Evolutionary conservation across 2,888 invertebrate species (phyloP).

Genomic region (Balanococcus diminutus): DNA sequence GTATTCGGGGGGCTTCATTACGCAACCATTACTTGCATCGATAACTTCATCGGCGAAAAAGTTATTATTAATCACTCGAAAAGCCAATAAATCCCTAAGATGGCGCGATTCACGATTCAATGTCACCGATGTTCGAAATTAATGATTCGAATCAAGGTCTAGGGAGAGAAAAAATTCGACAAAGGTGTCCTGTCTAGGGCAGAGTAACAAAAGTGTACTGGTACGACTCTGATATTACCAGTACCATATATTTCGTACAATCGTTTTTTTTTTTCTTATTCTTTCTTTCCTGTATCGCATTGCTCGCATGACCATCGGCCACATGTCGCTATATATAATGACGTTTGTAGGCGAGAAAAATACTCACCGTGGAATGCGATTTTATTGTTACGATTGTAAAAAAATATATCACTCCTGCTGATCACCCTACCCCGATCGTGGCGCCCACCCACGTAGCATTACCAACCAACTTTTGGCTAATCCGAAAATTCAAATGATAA

Average conservation of each 20-base stretch:
- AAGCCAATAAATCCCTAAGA: background rate
- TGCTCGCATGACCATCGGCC: conserved; percentile 10
- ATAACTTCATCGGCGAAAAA: background rate
- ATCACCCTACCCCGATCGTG: background rate
- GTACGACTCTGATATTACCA: background rate
- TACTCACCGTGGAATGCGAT: background rate
- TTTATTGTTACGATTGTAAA: conserved; percentile 31
- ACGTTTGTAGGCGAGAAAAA: conserved; percentile 18
- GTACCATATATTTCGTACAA: background rate
- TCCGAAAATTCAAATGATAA: background rate
- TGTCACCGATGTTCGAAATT: conserved; percentile 19
- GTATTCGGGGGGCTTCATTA: background rate
- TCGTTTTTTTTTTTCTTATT: background rate
- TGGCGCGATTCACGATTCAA: background rate
- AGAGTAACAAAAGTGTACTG: background rate
- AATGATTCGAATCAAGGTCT: conserved; percentile 27
- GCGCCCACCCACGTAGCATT: conserved; percentile 6
- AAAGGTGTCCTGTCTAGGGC: background rate
- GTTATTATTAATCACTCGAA: background rate
- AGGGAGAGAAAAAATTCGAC: background rate
- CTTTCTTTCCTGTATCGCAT: background rate
- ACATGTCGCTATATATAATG: conserved; percentile 27
- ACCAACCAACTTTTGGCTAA: background rate
- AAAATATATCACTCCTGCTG: conserved; percentile 7
- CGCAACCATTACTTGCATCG: background rate